A percentile compares a stretch with the other conserved stretches of the same genome.
Conservation (phyloP, 2,113 vertebrate genomes). For the Cyanistes caeruleus region DNA sequence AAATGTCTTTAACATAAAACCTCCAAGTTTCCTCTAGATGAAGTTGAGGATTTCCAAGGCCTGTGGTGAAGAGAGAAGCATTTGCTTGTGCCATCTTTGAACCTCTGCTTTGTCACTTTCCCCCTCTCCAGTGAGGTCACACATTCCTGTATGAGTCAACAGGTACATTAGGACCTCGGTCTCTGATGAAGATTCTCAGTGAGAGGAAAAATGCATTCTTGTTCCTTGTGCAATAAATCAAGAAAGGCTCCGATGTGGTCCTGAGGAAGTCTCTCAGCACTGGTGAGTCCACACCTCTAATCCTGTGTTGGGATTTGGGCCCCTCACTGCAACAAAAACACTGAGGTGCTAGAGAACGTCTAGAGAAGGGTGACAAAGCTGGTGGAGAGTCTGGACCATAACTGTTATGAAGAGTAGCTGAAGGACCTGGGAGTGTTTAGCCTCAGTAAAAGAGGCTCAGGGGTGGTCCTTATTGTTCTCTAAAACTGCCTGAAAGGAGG, state of each 20-base stretch:
- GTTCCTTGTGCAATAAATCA: neutral
- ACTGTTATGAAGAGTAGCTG: neutral
- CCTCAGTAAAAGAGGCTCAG: neutral
- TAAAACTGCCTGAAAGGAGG: neutral
- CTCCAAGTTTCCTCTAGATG: neutral
- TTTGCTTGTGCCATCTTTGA: neutral
- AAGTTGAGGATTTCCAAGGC: neutral
- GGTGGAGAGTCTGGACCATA: neutral
- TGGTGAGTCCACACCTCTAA: rapidly evolving
- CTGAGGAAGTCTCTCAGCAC: neutral
- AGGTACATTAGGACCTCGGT: neutral
- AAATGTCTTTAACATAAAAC: neutral
- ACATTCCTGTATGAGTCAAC: neutral
- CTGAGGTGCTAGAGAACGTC: too few species aligned
- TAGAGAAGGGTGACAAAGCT: neutral
- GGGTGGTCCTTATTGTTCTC: neutral
- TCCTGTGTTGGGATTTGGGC: rapidly evolving
- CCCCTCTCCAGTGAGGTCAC: neutral
- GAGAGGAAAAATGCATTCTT: neutral
- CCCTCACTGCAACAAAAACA: neutral
- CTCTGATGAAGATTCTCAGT: neutral
- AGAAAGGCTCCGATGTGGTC: neutral
- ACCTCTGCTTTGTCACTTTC: neutral
- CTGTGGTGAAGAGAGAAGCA: neutral
- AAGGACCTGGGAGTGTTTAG: neutral